Evolutionary conservation across 1,140 invertebrate genomes (phyloP), one percentile per base, ranked within the genome.

Genomic region (Caenorhabditis remanei): DNA sequence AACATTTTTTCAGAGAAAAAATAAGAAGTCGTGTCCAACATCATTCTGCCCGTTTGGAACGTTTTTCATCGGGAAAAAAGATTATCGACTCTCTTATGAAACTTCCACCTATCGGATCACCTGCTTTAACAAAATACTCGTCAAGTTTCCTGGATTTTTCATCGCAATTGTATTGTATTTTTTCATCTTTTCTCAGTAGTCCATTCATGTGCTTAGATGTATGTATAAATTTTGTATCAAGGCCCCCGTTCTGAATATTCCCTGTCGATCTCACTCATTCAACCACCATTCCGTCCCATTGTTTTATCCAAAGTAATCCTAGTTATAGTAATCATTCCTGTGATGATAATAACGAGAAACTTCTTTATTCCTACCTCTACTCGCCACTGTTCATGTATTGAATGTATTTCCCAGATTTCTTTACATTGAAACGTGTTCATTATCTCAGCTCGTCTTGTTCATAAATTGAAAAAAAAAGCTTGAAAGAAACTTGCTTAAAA

Each of bases 51-150:
- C 75, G 41, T 82, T 56, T 82, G 46, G 53, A 50, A n/a, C 75
- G 75, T 8, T 82, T 65, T 48, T 86, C 85, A 9, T 86, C 85
- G 5, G 85, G 85, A 41, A 86, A n/a, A 86, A 86, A 86, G 67
- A 86, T 86, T 21, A 50, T 86, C 48, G 65, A 86, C 24, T 65
- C 61, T 0, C 40, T 65, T 7, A 65, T 40, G 61, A 65, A 65
- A 41, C 16, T 40, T 16, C 24, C 61, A 40, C 9, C 61, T 7
- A 0, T 65, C 24, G 61, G 61, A 65, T 32, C 2, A 11, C 24
- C 61, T 40, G 11, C 32, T 32, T 32, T 32, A 32, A 32, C 32
- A 32, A n/a, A 19, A 21, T 8, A 65, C 6, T 5, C 21, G 21
- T 40, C 6, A 11, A 16, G 24, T 40, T 65, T 40, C 24, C 61